A percentile compares a stretch with the other conserved stretches of the same genome.
These are phyloP conservation scores for Bombyx mandarina DNA, from an alignment of 1,140 invertebrate species.

Conservation along the genomic window DNA sequence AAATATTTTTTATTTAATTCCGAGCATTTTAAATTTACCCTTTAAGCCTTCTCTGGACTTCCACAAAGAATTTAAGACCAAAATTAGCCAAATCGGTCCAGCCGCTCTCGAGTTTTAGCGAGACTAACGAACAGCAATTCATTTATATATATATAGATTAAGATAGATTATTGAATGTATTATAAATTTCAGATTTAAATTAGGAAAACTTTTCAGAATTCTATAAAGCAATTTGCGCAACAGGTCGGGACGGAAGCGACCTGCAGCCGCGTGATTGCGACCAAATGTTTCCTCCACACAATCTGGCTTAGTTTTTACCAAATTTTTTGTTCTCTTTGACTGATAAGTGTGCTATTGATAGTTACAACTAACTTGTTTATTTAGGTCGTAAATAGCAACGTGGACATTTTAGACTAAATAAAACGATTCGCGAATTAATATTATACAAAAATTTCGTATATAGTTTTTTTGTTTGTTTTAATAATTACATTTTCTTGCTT, in stretches of 20 bases:
- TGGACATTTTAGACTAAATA: constrained; percentile 36
- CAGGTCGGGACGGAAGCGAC: constrained; percentile 69
- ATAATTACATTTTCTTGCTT: neutral
- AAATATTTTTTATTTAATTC: no score
- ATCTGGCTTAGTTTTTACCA: constrained; percentile 53
- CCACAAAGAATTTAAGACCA: no score
- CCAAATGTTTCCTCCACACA: constrained; percentile 65
- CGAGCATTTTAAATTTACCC: no score
- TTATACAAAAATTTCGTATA: neutral
- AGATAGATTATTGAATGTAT: no score
- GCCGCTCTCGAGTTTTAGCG: no score
- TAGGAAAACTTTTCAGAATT: no score
- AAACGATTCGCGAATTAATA: neutral
- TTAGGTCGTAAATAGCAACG: constrained; percentile 52
- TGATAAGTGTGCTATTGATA: constrained; percentile 69
- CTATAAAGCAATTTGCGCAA: constrained; percentile 54
- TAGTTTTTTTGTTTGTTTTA: neutral
- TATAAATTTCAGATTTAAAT: no score
- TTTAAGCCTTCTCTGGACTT: no score
- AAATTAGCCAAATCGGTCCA: no score
- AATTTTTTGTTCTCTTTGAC: constrained; percentile 49
- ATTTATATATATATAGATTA: no score
- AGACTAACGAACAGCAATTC: no score
- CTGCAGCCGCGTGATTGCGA: constrained; percentile 62
- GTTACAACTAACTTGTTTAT: constrained; percentile 48